Percentiles rank a stretch among this genome's conserved stretches.
These are phyloP conservation scores for Trachelus tabidus DNA, from an alignment of 2,888 invertebrate species.

Conservation along the genomic window DNA sequence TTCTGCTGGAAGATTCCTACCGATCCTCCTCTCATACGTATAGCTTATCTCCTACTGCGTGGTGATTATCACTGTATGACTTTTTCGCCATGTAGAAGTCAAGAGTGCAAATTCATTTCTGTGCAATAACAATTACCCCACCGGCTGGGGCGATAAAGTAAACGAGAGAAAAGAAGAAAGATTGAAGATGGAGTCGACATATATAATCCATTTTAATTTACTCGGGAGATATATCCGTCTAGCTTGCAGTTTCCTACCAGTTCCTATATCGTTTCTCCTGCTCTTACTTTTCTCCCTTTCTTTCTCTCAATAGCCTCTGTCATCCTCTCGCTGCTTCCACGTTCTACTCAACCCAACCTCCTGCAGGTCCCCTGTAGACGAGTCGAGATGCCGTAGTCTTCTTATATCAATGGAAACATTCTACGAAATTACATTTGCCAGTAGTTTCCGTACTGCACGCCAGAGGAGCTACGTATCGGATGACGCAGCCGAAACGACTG, in stretches of 20 bases:
- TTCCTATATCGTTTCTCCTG: background rate
- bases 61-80: background rate
- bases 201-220: conserved; percentile 65
- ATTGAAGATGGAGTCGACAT: conserved; percentile 56
- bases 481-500: conserved; percentile 25
- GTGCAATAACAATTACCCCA: conserved; percentile 37
- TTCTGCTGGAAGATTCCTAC: too few species aligned
- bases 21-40: too few species aligned
- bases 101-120: conserved; percentile 23
- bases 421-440: conserved; percentile 56
- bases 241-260: conserved; percentile 50
- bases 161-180: conserved; percentile 41
- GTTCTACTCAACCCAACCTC: conserved; percentile 13
- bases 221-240: conserved; percentile 57
- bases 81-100: background rate
- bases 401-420: conserved; percentile 60
- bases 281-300: background rate
- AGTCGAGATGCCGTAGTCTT: conserved; percentile 45
- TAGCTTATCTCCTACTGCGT: background rate
- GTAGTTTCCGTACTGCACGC: conserved; percentile 23
- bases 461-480: conserved; percentile 29
- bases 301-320: conserved; percentile 17
- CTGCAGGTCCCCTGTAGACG: conserved; percentile 26
- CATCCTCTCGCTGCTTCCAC: conserved; percentile 22
- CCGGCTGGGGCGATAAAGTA: conserved; percentile 9